phyloP scores from a whole-genome alignment of 2,888 invertebrate genomes.

The Xanthorhoe designata region DNA sequence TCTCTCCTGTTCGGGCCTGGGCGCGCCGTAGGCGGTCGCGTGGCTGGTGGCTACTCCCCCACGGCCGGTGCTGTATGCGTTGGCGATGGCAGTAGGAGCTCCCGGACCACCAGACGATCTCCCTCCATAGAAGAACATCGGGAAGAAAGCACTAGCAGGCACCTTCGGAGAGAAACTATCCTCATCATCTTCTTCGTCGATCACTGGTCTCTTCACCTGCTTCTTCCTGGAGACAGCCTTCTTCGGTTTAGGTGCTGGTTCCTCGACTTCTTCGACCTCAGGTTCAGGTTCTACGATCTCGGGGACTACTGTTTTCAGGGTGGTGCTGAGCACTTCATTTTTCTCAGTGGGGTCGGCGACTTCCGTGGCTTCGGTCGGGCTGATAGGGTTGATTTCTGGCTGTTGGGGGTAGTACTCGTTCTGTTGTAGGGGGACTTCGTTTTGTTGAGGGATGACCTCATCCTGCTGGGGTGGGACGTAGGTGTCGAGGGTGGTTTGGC shows the following conservation, averaged over 20 bases:
- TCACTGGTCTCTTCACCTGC: slow-evolving; percentile 67
- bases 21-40: slow-evolving; percentile 89
- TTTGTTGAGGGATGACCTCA: slow-evolving; percentile 54
- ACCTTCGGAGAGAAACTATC: slow-evolving; percentile 68
- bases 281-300: slow-evolving; percentile 72
- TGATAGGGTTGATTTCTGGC: slow-evolving; percentile 56
- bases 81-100: slow-evolving; percentile 89
- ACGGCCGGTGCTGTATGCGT: slow-evolving; percentile 89
- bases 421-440: slow-evolving; percentile 58
- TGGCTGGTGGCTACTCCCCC: slow-evolving; percentile 90
- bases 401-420: slow-evolving; percentile 73
- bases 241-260: slow-evolving; percentile 62
- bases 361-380: slow-evolving; percentile 62
- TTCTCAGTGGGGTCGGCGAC: slow-evolving; percentile 69
- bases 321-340: slow-evolving; percentile 63
- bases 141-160: slow-evolving; percentile 87
- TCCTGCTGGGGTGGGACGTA: slow-evolving; percentile 73
- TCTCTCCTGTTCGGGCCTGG: slow-evolving; percentile 73
- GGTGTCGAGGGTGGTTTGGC: slow-evolving; percentile 68
- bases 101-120: slow-evolving; percentile 80
- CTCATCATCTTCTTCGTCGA: slow-evolving; percentile 83
- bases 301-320: slow-evolving; percentile 60
- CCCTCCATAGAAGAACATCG: slow-evolving; percentile 86
- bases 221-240: slow-evolving; percentile 71
- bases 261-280: slow-evolving; percentile 70